These are phyloP conservation scores for Idris sp. DNA, from an alignment of 1,140 invertebrate genomes.

Conservation along the genomic window DNA sequence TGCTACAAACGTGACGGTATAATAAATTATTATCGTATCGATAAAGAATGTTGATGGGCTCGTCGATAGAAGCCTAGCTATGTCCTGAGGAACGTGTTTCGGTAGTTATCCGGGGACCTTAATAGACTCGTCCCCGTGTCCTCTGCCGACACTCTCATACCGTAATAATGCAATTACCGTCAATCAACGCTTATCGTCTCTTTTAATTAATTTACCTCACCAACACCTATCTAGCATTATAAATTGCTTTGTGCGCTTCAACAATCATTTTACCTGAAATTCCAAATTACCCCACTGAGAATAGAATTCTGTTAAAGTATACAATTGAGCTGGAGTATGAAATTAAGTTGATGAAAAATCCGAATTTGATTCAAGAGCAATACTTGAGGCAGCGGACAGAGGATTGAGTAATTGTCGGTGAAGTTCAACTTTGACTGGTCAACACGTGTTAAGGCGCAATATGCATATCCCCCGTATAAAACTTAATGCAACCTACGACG, in stretches of 20 bases:
- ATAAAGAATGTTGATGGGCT: conserved; percentile 75
- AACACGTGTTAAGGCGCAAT: conserved; percentile 52
- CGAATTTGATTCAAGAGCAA: too few relatives aligned
- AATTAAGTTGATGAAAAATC: too few relatives aligned
- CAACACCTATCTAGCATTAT: not conserved
- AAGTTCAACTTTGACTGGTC: conserved; percentile 60
- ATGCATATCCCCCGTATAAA: conserved; percentile 53
- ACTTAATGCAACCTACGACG: conserved; percentile 48
- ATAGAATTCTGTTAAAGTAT: too few relatives aligned
- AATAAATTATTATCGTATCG: conserved; percentile 76
- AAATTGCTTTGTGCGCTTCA: not conserved
- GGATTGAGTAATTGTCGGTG: conserved; percentile 57
- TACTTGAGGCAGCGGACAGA: too few relatives aligned
- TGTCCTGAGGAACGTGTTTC: conserved; percentile 62
- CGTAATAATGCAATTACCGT: conserved; percentile 55
- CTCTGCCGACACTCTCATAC: conserved; percentile 60
- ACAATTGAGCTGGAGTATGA: too few relatives aligned
- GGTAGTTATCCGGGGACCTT: conserved; percentile 66
- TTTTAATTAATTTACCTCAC: conserved; percentile 29
- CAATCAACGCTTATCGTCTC: conserved; percentile 34
- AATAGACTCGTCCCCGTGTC: conserved; percentile 71
- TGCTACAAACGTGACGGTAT: conserved; percentile 51
- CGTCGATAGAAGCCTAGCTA: conserved; percentile 63
- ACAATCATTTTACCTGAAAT: too few relatives aligned
- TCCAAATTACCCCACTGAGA: too few relatives aligned